A percentile compares a stretch with the other conserved stretches of the same genome.
Evolutionary conservation across 2,888 invertebrate genomes (phyloP).

Genomic region (Cryptocephalus moraei): DNA sequence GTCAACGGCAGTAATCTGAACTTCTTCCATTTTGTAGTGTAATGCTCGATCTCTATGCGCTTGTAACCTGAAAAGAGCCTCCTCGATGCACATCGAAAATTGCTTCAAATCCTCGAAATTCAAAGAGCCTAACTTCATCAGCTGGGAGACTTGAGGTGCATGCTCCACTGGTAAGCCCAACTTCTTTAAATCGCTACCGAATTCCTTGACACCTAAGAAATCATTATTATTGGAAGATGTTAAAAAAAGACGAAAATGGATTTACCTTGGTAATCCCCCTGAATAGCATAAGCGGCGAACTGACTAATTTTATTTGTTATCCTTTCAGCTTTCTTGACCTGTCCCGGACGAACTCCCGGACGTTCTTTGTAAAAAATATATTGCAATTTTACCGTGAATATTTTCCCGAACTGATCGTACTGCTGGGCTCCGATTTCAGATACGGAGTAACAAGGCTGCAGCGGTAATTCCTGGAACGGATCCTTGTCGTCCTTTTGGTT

Average conservation of each 20-base stretch:
- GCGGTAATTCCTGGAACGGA: slow-evolving; percentile 88
- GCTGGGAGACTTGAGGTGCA: slow-evolving; percentile 91
- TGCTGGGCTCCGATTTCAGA: slow-evolving; percentile 94
- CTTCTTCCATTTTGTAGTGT: slow-evolving; percentile 92
- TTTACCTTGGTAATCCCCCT: slow-evolving; percentile 75
- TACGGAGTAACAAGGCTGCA: slow-evolving; percentile 91
- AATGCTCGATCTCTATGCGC: slow-evolving; percentile 83
- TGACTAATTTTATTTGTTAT: slow-evolving; percentile 85
- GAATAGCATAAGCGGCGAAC: slow-evolving; percentile 88
- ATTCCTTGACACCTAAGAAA: slow-evolving; percentile 68
- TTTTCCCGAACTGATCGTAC: slow-evolving; percentile 98
- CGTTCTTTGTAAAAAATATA: slow-evolving; percentile 97
- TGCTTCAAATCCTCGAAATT: slow-evolving; percentile 82
- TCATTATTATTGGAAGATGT: neutral
- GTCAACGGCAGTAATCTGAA: slow-evolving; percentile 88
- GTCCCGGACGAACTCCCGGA: slow-evolving; percentile 90
- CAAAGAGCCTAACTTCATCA: slow-evolving; percentile 91
- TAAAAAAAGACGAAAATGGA: neutral
- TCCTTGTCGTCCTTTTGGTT: slow-evolving; percentile 63
- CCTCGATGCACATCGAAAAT: slow-evolving; percentile 86
- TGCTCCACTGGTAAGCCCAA: slow-evolving; percentile 94
- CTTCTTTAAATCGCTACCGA: slow-evolving; percentile 85
- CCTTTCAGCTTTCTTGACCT: slow-evolving; percentile 86
- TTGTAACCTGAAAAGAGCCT: slow-evolving; percentile 75
- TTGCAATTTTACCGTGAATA: slow-evolving; percentile 94